Evolutionary conservation across 2,888 invertebrate species (phyloP), one percentile per base, ranked within the genome.

Genomic region (Zygothrica quintamaculata): DNA sequence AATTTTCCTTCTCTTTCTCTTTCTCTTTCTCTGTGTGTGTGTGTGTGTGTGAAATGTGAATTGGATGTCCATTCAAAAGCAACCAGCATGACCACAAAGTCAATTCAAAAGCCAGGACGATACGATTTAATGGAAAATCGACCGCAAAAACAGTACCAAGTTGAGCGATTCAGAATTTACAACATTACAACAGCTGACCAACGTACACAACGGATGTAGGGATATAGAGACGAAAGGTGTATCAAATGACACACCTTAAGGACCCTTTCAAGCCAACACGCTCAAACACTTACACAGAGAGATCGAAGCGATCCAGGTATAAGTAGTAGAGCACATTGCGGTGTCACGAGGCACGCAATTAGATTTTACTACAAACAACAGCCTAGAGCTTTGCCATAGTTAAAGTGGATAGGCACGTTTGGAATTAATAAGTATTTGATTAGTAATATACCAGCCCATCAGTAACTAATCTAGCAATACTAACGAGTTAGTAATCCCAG

Each of bases 41-140:
- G 31, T 22, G 18, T 26, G 11, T 7, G 31, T 8, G 31, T 22
- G 18, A 18, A 9, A 34, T 52, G 48, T 46, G 44, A 65, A 58
- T 50, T 65, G 43, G 34, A 33, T 55, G 29, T 31, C 42, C 31
- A 47, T 39, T 50, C 51, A 47, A 31, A 39, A 51, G 43, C 29
- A 50, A 51, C 39, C 43, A 40, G 64, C 55, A 65, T 60, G 68
- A 84, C 87, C 88, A 50, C 87, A 88, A 81, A 76, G 77, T 74
- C 80, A 87, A 88, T 84, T 85, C 74, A 47, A 84, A 65, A 61
- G 61, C 60, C 74, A 58, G 66, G 57, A 62, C 72, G 57, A 80
- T 76, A 84, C 84, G 88, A 72, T 84, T 76, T 84, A 87, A 87
- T 84, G 84, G 84, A 84, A 87, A 80, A 77, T 76, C 84, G 71